Conservation (phyloP, 2,888 invertebrate species). For the Scaptomyza polygonia region DNA sequence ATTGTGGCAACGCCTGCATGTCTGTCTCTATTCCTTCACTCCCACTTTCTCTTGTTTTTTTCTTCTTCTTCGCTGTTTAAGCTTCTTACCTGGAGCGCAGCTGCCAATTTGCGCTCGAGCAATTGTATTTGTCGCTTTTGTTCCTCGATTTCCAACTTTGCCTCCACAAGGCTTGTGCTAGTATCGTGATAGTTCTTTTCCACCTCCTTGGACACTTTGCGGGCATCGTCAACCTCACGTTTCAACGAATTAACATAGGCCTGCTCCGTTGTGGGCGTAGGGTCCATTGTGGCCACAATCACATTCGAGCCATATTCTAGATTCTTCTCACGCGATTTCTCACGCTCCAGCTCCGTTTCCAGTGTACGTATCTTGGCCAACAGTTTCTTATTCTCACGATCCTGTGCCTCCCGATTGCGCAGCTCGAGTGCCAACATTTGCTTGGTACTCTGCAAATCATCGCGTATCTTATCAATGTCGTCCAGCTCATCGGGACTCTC, state of each 20-base stretch:
- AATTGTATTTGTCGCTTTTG: constrained; percentile 90
- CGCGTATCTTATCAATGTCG: constrained; percentile 95
- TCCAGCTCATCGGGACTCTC: constrained; percentile 94
- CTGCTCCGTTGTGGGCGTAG: constrained; percentile 86
- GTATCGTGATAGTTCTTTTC: constrained; percentile 91
- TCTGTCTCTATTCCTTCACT: background rate
- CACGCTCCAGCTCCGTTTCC: constrained; percentile 92
- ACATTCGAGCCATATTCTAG: constrained; percentile 81
- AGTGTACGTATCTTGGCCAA: constrained; percentile 91
- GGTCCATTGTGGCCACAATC: constrained; percentile 80
- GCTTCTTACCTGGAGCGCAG: constrained; percentile 86
- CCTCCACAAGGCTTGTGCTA: constrained; percentile 90
- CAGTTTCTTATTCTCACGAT: constrained; percentile 93
- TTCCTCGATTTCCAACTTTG: constrained; percentile 91
- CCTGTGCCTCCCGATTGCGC: constrained; percentile 93
- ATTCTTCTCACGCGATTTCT: constrained; percentile 85
- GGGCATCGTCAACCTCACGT: constrained; percentile 90
- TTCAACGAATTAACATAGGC: constrained; percentile 89
- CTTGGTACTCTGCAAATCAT: constrained; percentile 95
- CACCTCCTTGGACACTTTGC: constrained; percentile 91
- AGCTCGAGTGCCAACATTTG: constrained; percentile 94
- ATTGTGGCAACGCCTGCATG: constrained; percentile 5
- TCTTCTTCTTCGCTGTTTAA: background rate
- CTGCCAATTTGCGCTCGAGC: constrained; percentile 91
- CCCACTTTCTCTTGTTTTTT: background rate